A percentile compares a stretch with the other conserved stretches of the same genome.
Conservation (phyloP, 2,113 vertebrate genomes). For the Mormoops blainvillei region DNA sequence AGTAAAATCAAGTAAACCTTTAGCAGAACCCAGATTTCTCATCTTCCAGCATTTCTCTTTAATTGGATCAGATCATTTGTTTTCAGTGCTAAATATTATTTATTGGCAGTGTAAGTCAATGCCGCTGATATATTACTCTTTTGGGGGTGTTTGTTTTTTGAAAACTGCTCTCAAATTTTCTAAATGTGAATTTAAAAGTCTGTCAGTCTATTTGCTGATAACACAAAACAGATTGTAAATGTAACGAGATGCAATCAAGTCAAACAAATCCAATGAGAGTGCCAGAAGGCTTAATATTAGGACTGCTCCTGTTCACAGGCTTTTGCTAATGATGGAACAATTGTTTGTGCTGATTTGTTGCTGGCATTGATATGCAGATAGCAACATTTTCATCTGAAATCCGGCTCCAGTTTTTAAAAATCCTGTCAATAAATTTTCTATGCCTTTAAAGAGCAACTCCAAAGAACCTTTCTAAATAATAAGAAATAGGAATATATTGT, state of each 20-base stretch:
- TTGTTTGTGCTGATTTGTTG: conserved; percentile 75
- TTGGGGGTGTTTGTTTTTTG: conserved; percentile 7
- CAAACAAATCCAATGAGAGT: conserved; percentile 72
- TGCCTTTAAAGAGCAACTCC: conserved; percentile 14
- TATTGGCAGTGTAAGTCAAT: conserved; percentile 16
- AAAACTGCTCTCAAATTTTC: conserved; percentile 37
- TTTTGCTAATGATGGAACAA: conserved; percentile 78
- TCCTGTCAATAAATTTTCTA: conserved; percentile 44
- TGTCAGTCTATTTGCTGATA: conserved; percentile 70
- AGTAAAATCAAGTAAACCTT: background rate
- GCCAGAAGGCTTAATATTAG: conserved; percentile 77
- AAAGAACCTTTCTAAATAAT: conserved; percentile 4
- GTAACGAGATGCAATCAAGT: conserved; percentile 72
- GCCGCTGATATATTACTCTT: conserved; percentile 46
- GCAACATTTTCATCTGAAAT: conserved; percentile 63
- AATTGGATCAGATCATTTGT: background rate
- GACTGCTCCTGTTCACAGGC: conserved; percentile 57
- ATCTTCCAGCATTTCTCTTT: background rate
- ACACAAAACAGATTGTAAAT: conserved; percentile 81
- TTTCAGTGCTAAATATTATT: conserved; percentile 52
- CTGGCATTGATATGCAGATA: conserved; percentile 59
- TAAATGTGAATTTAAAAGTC: conserved; percentile 74
- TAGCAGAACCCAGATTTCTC: background rate
- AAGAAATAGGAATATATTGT: background rate
- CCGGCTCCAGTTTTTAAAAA: conserved; percentile 42